Percentiles rank a stretch among this genome's conserved stretches.
Evolutionary conservation across 2,888 invertebrate genomes (phyloP).

Genomic region (Pilophorus perplexus): DNA sequence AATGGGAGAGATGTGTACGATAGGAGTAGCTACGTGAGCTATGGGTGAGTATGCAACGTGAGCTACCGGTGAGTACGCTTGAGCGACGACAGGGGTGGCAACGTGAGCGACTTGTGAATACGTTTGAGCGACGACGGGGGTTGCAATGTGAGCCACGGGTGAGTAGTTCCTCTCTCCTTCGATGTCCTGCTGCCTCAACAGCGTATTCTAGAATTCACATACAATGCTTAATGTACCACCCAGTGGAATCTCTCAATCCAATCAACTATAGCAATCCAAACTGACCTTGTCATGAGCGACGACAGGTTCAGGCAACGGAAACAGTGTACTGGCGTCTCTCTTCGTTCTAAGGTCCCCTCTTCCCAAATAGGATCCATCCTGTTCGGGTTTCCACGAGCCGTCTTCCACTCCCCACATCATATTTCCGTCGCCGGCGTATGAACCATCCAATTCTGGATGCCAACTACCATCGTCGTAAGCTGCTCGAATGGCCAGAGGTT

Average conservation of each 20-base stretch:
- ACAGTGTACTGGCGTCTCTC: conserved; percentile 19
- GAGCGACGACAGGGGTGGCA: not conserved
- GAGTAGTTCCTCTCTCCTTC: conserved; percentile 47
- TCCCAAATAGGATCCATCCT: conserved; percentile 29
- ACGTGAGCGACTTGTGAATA: not conserved
- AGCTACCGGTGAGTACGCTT: too few species aligned
- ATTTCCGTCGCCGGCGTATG: conserved; percentile 19
- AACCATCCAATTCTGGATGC: conserved; percentile 35
- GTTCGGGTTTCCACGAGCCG: conserved; percentile 33
- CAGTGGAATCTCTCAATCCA: not conserved
- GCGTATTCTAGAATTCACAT: conserved; percentile 42
- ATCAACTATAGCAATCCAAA: not conserved
- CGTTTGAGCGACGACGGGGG: too few species aligned
- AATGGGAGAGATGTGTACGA: too few species aligned
- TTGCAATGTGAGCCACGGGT: not conserved
- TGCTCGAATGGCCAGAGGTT: not conserved
- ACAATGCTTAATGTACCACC: not conserved
- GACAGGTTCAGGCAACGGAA: conserved; percentile 52
- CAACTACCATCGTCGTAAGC: conserved; percentile 37
- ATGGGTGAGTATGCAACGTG: not conserved
- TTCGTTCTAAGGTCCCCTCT: conserved; percentile 17
- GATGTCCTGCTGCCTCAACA: conserved; percentile 53
- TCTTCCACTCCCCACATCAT: conserved; percentile 35
- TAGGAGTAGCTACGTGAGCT: conserved; percentile 9
- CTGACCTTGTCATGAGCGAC: conserved; percentile 51